phyloP scores from a whole-genome alignment of 2,113 vertebrate genomes.

The Rana temporaria region DNA sequence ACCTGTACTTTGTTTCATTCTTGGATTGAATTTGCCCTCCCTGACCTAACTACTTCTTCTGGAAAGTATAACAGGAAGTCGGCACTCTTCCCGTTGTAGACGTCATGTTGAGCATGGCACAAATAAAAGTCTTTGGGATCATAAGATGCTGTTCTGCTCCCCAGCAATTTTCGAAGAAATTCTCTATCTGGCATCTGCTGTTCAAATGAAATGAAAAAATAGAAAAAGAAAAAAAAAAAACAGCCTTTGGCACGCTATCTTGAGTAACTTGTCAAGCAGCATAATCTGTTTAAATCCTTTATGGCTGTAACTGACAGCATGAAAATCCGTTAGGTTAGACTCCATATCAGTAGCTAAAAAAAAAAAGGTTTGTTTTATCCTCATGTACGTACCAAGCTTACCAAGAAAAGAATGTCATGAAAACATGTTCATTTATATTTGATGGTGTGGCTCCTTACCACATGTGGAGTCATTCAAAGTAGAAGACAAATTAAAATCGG shows the following conservation, averaged over 20 bases:
- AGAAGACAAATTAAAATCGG: neutral
- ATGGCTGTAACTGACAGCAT: slow-evolving; percentile 25
- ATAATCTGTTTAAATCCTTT: slow-evolving; percentile 43
- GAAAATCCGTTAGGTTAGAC: slow-evolving; percentile 22
- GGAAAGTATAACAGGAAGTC: slow-evolving; percentile 8
- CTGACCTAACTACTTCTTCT: neutral
- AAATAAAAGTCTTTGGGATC: neutral
- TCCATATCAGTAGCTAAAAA: slow-evolving; percentile 2
- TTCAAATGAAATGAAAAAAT: neutral
- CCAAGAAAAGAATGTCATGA: neutral
- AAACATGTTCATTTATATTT: neutral
- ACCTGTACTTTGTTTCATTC: neutral
- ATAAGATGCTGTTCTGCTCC: neutral
- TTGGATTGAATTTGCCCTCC: neutral
- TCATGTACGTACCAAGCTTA: neutral
- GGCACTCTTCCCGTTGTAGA: neutral
- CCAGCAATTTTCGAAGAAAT: neutral
- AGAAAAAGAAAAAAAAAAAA: neutral
- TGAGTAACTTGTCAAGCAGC: slow-evolving; percentile 31
- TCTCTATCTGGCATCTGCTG: slow-evolving; percentile 12
- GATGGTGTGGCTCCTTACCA: neutral
- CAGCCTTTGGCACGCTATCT: neutral
- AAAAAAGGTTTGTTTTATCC: slow-evolving; percentile 5
- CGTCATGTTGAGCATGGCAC: neutral
- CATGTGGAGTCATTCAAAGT: neutral